Percentiles rank a stretch among this genome's conserved stretches.
phyloP scores from a whole-genome alignment of 2,797 vertebrate genomes.

The Spinibarbus caldwelli region DNA sequence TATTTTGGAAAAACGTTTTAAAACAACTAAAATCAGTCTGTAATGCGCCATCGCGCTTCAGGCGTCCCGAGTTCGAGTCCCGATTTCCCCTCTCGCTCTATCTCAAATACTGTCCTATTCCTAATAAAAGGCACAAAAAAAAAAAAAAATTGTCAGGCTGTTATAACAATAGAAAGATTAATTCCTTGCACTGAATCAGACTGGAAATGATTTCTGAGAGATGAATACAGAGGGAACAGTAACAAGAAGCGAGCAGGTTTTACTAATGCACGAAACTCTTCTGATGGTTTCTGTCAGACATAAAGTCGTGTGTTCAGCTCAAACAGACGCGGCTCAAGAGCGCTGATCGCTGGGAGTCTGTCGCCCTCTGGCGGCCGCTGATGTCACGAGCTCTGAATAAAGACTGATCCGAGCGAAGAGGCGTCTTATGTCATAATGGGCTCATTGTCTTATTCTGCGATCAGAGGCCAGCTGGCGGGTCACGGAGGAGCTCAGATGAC shows the following conservation, averaged over 20 bases:
- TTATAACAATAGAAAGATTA: neutral
- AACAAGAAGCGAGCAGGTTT: neutral
- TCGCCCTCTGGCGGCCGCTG: neutral
- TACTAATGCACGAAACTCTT: too few species aligned
- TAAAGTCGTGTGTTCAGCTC: too few species aligned
- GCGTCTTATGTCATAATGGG: neutral
- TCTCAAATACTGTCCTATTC: neutral
- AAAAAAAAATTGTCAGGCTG: too few species aligned
- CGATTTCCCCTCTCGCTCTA: neutral
- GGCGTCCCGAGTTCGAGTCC: too few species aligned
- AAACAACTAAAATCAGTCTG: neutral
- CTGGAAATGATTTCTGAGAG: neutral
- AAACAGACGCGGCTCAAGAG: too few species aligned
- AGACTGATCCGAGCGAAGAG: neutral
- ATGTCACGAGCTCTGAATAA: neutral
- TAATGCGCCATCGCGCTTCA: neutral
- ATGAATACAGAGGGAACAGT: neutral
- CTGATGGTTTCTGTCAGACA: neutral
- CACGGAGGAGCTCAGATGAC: neutral
- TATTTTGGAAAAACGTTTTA: neutral
- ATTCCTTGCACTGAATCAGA: neutral
- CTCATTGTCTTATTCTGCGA: constrained; percentile 8
- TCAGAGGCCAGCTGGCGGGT: constrained; percentile 4
- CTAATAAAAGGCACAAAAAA: neutral
- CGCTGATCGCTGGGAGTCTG: neutral